Base-by-base conservation (phyloP, 2,113 vertebrate genomes). In the Cyphomyrus discorhynchus region DNA sequence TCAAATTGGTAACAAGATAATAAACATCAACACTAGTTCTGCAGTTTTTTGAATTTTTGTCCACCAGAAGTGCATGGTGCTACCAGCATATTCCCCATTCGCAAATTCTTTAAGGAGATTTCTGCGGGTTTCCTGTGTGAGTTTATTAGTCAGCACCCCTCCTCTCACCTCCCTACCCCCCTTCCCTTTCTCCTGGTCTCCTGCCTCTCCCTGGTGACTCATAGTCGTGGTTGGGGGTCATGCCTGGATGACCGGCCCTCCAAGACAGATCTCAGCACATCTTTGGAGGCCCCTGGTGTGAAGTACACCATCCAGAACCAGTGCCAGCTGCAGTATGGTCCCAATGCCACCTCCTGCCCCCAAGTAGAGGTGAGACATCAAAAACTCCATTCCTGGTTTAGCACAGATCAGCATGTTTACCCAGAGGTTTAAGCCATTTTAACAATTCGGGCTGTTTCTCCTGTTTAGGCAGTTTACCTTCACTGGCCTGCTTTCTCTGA, bases 261-360 rank as follows among this genome's bases (percentile, higher is more conserved):
- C 87, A 98, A 98, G 94, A 97, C 97, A 92, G 97, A 97, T 86
- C 93, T 98, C 0, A 97, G 95, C 90, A 96, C 96, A 15, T 97
- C 98, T 0, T 1, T 98, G 91, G 96, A 98, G 86, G 97, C 97
- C 86, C 97, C 99, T 0, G 98, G 98, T 49, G 94, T 98, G 21
- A 96, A 97, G 90, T 99, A 99, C 94, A 98, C 98, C 70, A 96
- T 98, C 2, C 97, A 98, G 42, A 98, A 99, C 92, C 98, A 99
- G 82, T 99, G 98, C 92, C 98, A 99, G 90, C 97, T 99, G 88
- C 98, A 99, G 90, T 99, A 99, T 70, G 98, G 98, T 24, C 96
- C 97, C 42, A 98, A 97, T 42, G 97, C 98, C 53, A 98, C 98
- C 4, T 97, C 98, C 95, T 99, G 98, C 94, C 95, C 97, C 31